Base-by-base conservation (phyloP, 2,113 vertebrate species). In the Malaclemys terrapin region DNA sequence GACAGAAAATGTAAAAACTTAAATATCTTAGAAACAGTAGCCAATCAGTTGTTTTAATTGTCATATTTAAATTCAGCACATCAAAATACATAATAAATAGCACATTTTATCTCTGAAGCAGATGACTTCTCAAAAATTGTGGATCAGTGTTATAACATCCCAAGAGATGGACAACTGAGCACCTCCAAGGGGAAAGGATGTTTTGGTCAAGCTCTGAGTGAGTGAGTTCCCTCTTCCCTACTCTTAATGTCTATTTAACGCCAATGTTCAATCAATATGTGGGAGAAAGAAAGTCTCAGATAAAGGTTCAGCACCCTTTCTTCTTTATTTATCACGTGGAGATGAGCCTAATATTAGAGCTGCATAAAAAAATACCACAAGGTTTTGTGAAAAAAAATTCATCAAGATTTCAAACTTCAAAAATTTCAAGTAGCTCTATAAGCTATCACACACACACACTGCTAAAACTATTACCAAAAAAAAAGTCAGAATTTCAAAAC, bases 301-400 rank as follows among this genome's bases (percentile, higher is more conserved):
- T 94, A 89, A 88, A 93, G 87, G 90, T 91, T 84, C 94, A 86
- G 94, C 88, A 91, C 81, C 42, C n/a, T 75, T 88, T 84, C 72
- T 84, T 84, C 69, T 94, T 89, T 89, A 65, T 9, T 69, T 95
- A 65, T 57, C 85, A 92, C 25, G 7, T 38, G 82, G 38, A 75
- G 85, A 59, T 91, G 72, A 94, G 93, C 79, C 89, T 57, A 6
- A 78, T 45, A 86, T 78, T 19, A n/a, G 50, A 13, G 45, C 42
- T 96, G 75, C 85, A 27, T 47, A 27, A 29, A 75, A 25, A 45
- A 76, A 78, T 47, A 24, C 75, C 42, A 25, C 27, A 45, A 47
- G 75, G 22, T 47, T 76, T 72, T 72, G n/a, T 10, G 35, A 7
- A 24, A 78, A 78, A 76, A 78, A 14, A 47, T 27, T 47, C 20